phyloP scores from a whole-genome alignment of 2,113 vertebrate species.

The Elaphurus davidianus region DNA sequence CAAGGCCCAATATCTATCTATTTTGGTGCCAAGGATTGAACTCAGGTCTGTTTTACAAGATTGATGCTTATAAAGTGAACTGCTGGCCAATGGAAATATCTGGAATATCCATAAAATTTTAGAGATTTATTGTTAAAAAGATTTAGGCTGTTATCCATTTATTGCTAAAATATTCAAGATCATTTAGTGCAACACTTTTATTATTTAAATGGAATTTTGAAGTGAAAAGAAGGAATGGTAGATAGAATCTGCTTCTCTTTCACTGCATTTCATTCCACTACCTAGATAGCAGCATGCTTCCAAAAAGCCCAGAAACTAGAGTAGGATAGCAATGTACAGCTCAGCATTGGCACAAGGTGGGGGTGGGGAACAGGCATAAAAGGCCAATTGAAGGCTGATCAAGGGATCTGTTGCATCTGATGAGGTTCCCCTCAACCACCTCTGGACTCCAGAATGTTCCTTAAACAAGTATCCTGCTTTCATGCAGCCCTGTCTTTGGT shows the following conservation, averaged over 20 bases:
- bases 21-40: not conserved
- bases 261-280: not conserved
- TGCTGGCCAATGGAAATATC: not conserved
- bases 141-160: not conserved
- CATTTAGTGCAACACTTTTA: not conserved
- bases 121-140: not conserved
- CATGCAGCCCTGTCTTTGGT: not conserved
- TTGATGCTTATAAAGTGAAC: not conserved
- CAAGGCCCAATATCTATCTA: not conserved
- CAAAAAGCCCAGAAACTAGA: not conserved
- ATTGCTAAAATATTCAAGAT: not conserved
- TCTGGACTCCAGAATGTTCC: not conserved
- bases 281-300: not conserved
- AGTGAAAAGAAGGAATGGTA: not conserved
- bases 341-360: not conserved
- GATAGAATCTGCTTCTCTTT: constrained; percentile 6
- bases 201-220: not conserved
- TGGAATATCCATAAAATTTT: not conserved
- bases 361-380: not conserved
- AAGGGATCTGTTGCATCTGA: not conserved
- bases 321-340: not conserved
- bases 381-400: not conserved
- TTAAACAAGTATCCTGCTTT: not conserved
- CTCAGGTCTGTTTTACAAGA: not conserved
- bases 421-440: not conserved